Conservation (phyloP, 2,797 vertebrate species). For the Zenarchopterus dispar region DNA sequence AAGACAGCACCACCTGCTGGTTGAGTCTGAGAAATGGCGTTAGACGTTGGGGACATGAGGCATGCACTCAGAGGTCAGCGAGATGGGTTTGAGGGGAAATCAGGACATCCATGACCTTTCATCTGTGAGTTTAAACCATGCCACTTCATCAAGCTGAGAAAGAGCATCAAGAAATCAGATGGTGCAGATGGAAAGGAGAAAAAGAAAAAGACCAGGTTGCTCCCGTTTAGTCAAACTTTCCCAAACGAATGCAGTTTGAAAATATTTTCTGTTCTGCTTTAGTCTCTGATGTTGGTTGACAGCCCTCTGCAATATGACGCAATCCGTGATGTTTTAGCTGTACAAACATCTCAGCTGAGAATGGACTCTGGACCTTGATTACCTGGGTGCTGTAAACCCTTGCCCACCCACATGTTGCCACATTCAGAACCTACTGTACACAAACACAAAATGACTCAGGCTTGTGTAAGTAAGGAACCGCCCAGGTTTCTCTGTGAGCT, state of each 20-base stretch:
- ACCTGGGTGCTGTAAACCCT: slow-evolving; percentile 54
- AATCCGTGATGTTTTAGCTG: slow-evolving; percentile 51
- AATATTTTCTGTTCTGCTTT: slow-evolving; percentile 13
- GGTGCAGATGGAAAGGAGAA: too few relatives aligned
- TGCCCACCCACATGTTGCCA: slow-evolving; percentile 61
- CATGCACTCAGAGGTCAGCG: slow-evolving; percentile 9
- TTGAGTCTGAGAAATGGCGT: slow-evolving; percentile 35
- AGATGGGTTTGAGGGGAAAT: background rate
- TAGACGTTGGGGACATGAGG: slow-evolving; percentile 5
- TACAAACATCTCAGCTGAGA: slow-evolving; percentile 60
- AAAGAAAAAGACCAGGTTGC: background rate
- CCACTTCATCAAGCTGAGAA: slow-evolving; percentile 10
- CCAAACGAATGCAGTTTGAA: slow-evolving; percentile 11
- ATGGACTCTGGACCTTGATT: slow-evolving; percentile 69
- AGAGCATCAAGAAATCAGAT: background rate
- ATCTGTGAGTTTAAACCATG: slow-evolving; percentile 2
- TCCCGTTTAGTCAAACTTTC: background rate
- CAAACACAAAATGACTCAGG: slow-evolving; percentile 67
- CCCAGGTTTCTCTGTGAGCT: slow-evolving; percentile 49
- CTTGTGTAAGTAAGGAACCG: slow-evolving; percentile 34
- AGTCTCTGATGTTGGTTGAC: slow-evolving; percentile 37
- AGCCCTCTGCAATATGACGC: slow-evolving; percentile 51
- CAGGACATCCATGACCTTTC: slow-evolving; percentile 24
- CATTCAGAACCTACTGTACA: slow-evolving; percentile 52
- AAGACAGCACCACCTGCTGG: slow-evolving; percentile 85